Base-by-base conservation (phyloP, 1,140 invertebrate genomes). In the Elysia chlorotica region DNA sequence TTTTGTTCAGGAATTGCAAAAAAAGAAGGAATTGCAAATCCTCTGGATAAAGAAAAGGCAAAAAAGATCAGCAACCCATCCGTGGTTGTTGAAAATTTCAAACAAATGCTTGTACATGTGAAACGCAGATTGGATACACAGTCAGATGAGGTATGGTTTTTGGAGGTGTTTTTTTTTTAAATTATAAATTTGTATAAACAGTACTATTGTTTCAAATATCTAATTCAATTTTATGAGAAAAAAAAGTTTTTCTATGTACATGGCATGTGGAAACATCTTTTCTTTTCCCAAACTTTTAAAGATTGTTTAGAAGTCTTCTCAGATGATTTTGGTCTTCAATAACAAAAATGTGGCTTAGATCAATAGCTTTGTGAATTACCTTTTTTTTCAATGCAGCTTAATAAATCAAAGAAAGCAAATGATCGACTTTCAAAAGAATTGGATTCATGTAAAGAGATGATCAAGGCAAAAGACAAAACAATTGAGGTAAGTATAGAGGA, bases 391-490 rank as follows among this genome's bases (percentile, higher is more conserved):
- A 25, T 62, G 4, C 41, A 85, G 82, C 53, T 83, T 36, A 76
- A 61, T 14, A 83, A 82, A 66, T 75, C 76, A 57, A 84, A 83
- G 72, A 82, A 81, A 62, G 71, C 63, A 14, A 74, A 74, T 65
- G 81, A 82, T 30, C 76, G 68, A 28, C 54, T 83, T n/a, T 61
- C 68, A 31, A 86, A 82, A 68, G 85, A 87, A 63, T 57, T 82
- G 31, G 79, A 82, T 25, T 72, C 82, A 2, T 80, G 76, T 69
- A 83, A 82, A 65, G 81, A 85, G 57, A 81, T 83, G 78, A 80
- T 86, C 19, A 80, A 76, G 74, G 75, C 82, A 5, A 87, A 87
- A 69, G 84, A 87, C 69, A 85, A 85, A 75, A 71, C 84, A 17
- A 67, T 86, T 28, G 84, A 87, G 77, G 84, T 83, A 68, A 78